Percentiles rank a stretch among this genome's conserved stretches.
Conservation (phyloP, 2,888 invertebrate species). For the Macaria notata region DNA sequence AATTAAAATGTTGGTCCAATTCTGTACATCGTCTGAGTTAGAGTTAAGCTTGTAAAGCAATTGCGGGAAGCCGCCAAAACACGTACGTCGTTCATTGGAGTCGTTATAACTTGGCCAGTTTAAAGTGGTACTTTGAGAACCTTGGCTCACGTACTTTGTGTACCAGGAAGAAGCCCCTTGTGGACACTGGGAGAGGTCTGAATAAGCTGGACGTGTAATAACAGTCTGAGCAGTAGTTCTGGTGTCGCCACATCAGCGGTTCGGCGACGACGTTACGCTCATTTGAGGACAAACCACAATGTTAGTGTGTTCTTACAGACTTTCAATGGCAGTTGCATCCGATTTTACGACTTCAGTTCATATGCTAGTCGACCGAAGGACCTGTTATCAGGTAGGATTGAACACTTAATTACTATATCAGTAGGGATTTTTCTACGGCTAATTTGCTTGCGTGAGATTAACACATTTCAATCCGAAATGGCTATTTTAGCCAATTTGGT, state of each 20-base stretch:
- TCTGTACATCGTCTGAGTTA: constrained; percentile 10
- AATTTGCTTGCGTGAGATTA: no score
- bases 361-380: no score
- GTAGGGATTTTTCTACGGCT: no score
- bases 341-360: neutral
- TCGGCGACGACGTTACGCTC: constrained; percentile 58
- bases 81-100: constrained; percentile 73
- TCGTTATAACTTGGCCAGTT: constrained; percentile 59
- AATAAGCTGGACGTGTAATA: constrained; percentile 57
- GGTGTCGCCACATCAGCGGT: constrained; percentile 71
- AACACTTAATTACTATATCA: no score
- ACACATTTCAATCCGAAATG: no score
- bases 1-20: constrained; percentile 29
- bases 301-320: constrained; percentile 42
- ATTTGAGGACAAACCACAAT: constrained; percentile 59
- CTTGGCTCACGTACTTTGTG: neutral
- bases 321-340: constrained; percentile 15
- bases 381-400: no score
- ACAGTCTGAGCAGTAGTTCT: constrained; percentile 65
- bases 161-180: constrained; percentile 28
- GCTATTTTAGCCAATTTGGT: no score
- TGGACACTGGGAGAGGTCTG: constrained; percentile 48
- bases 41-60: constrained; percentile 56
- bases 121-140: constrained; percentile 7
- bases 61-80: constrained; percentile 72